A percentile compares a stretch with the other conserved stretches of the same genome.
phyloP scores from a whole-genome alignment of 2,888 invertebrate genomes.

The Tromatobia lineatoria region DNA sequence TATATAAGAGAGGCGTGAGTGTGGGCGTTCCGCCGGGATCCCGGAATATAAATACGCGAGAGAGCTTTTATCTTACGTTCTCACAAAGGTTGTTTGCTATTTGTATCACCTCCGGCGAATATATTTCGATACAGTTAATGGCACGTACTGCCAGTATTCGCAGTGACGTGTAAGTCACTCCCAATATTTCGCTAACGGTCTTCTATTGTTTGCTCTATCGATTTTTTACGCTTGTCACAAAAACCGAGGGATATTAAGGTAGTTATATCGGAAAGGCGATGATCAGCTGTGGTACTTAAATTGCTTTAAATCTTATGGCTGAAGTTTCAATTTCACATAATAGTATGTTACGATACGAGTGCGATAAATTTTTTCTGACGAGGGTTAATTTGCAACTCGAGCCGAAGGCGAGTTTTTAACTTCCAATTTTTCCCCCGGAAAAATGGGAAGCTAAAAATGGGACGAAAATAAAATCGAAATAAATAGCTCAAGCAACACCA shows the following conservation, averaged over 20 bases:
- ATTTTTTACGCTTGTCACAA: conserved; percentile 32
- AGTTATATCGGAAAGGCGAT: no score
- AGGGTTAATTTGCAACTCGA: no score
- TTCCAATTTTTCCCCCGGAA: no score
- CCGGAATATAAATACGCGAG: conserved; percentile 46
- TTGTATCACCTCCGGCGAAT: conserved; percentile 8
- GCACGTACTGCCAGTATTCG: not conserved
- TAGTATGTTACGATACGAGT: no score
- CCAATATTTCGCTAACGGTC: conserved; percentile 43
- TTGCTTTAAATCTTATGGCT: no score
- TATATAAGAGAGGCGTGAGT: conserved; percentile 37
- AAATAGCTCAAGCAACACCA: no score
- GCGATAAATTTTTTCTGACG: no score
- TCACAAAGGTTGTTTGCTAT: conserved; percentile 56
- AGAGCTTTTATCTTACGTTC: conserved; percentile 66
- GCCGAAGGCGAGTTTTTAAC: no score
- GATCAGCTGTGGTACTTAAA: no score
- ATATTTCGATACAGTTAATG: conserved; percentile 29
- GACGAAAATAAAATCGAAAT: no score
- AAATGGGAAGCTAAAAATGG: no score
- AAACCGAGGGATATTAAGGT: not conserved
- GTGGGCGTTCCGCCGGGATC: conserved; percentile 49
- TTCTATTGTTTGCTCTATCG: conserved; percentile 34
- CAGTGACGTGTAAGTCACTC: not conserved
- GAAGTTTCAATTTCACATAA: no score